Conservation (phyloP, 1,140 invertebrate species). For the Drosophila kanapiae region DNA sequence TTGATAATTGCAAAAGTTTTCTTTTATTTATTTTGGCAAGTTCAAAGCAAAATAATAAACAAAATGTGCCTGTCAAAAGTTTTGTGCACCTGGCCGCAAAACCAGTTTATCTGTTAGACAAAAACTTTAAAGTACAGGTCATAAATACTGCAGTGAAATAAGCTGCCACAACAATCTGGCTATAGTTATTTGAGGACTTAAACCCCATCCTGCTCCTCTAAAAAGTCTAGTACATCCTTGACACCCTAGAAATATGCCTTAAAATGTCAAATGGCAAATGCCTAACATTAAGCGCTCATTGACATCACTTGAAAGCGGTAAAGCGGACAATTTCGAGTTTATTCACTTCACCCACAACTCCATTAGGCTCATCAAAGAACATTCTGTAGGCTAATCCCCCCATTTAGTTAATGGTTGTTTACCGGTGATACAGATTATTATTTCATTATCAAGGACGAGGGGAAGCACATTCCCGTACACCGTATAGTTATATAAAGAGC, state of each 20-base stretch:
- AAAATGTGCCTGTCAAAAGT: slow-evolving; percentile 6
- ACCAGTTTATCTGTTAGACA: not conserved
- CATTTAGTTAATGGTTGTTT: slow-evolving; percentile 43
- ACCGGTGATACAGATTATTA: slow-evolving; percentile 38
- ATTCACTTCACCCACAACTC: slow-evolving; percentile 12
- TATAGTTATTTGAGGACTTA: not conserved
- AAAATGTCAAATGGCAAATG: slow-evolving; percentile 8
- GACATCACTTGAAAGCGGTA: slow-evolving; percentile 11
- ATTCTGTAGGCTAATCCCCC: slow-evolving; percentile 29
- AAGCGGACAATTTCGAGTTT: slow-evolving; percentile 9
- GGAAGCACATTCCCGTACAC: not conserved
- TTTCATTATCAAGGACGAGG: slow-evolving; percentile 35
- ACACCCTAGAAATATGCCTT: too few relatives aligned
- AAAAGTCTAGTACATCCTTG: not conserved
- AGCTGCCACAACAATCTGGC: too few relatives aligned
- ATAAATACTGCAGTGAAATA: not conserved
- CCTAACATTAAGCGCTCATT: slow-evolving; percentile 4
- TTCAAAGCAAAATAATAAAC: slow-evolving; percentile 12
- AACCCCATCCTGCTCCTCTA: not conserved
- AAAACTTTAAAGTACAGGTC: not conserved
- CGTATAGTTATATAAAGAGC: slow-evolving; percentile 5
- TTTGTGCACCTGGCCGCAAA: slow-evolving; percentile 8
- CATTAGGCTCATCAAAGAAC: slow-evolving; percentile 44
- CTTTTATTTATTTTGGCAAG: slow-evolving; percentile 9
- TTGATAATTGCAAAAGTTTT: slow-evolving; percentile 10